These are phyloP conservation scores for Torymus aiolomorphi DNA, from an alignment of 2,888 invertebrate genomes.

Conservation along the genomic window DNA sequence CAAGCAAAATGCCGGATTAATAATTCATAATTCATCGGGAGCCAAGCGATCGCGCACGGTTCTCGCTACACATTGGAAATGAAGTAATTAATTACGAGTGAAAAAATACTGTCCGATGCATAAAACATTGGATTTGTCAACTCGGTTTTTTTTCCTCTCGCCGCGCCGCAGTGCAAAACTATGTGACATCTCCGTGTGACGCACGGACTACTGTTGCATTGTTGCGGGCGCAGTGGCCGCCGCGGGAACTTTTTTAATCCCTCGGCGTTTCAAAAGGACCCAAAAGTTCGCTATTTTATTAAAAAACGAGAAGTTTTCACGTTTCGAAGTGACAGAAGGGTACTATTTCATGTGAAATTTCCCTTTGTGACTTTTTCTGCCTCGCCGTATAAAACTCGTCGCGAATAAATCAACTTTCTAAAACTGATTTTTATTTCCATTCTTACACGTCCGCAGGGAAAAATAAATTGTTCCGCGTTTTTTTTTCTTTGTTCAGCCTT, in stretches of 20 bases:
- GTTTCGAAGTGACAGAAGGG: too few species aligned
- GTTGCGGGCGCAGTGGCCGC: not conserved
- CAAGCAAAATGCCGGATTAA: not conserved
- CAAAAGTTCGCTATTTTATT: too few species aligned
- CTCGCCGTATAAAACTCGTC: too few species aligned
- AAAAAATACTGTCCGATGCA: not conserved
- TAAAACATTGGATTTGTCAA: not conserved
- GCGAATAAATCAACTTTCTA: too few species aligned
- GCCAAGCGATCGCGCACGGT: too few species aligned
- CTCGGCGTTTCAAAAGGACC: too few species aligned
- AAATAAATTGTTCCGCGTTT: too few species aligned
- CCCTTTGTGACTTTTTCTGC: too few species aligned
- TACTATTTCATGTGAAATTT: too few species aligned
- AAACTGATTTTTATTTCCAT: too few species aligned
- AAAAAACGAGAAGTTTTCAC: too few species aligned
- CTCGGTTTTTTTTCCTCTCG: not conserved
- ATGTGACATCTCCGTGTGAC: slow-evolving; percentile 8
- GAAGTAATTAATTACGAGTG: slow-evolving; percentile 5
- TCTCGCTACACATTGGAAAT: not conserved
- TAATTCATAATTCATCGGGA: not conserved
- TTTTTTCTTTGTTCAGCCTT: slow-evolving; percentile 1
- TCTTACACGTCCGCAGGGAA: too few species aligned
- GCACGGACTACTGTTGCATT: slow-evolving; percentile 22
- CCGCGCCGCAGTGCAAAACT: not conserved
- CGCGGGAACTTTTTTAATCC: slow-evolving; percentile 35